Evolutionary conservation across 92 coral and sea anemone species (phyloP), one percentile per base, ranked within the genome.

Genomic region (Diadumene lineata): DNA sequence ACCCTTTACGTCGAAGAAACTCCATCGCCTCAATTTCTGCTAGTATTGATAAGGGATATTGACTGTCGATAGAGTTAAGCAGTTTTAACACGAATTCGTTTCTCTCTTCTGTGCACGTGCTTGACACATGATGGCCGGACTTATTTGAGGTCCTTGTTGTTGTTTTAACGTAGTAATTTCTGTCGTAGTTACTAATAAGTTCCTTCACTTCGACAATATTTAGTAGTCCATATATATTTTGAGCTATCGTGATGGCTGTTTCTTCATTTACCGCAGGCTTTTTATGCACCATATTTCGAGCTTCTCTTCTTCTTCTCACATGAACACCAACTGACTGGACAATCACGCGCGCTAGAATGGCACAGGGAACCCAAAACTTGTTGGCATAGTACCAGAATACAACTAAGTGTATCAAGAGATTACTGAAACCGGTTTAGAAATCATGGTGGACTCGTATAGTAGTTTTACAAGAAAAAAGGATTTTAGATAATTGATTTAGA

Each of bases 1-100:
- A 76, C 2, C 77, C 78, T 63, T 61, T 64, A 26, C 34, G 51
- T 27, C 90, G 69, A 16, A 86, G 51, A 51, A 70, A 81, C 27
- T 44, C 18, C 76, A 72, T 81, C 15, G 77, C 82, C 50, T 76
- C 72, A 22, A 63, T 53, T 61, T 86, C 90, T 19, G 86, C 86
- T 27, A 69, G 75, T 13, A 81, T 38, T 28, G 62, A 65, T 11
- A 75, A 79, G 9, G 50, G 68, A 26, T 81, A 28, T 24, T 70
- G 72, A n/a, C 90, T 86, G 68, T 86, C 90, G 25, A 31, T n/a
- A 0, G 83, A 86, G 72, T 86, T 86, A 11, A 81, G 69, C 19
- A 85, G 46, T 53, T 86, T 86, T 18, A 86, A 82, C 13, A 86
- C 90, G 48, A 58, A 86, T 57, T 81, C 83, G 9, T 56, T 25